A percentile compares a stretch with the other conserved stretches of the same genome.
phyloP scores from a whole-genome alignment of 2,797 vertebrate species.

The Cottoperca gobio region DNA sequence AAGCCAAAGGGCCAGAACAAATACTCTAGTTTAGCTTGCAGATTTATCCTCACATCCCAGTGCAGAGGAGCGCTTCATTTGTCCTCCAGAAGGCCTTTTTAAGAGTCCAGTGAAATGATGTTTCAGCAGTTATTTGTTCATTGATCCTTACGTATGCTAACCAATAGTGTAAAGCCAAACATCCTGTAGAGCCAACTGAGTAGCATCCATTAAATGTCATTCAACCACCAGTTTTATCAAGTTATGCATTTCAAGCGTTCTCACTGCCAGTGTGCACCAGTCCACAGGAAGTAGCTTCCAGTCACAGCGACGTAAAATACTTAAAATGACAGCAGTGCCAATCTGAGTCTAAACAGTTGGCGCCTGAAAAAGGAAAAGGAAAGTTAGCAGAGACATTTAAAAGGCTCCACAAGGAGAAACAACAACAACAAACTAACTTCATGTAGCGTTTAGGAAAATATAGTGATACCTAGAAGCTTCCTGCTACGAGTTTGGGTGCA shows the following conservation, averaged over 20 bases:
- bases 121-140: background rate
- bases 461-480: no score
- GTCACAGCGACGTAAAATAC: background rate
- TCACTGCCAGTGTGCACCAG: no score
- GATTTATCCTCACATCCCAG: background rate
- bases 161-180: background rate
- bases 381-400: background rate
- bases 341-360: no score
- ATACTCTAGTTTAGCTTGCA: background rate
- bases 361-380: background rate
- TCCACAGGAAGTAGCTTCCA: background rate
- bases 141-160: background rate
- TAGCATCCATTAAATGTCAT: background rate
- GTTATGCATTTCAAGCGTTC: background rate
- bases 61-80: background rate
- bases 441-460: no score
- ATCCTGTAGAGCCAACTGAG: background rate
- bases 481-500: no score
- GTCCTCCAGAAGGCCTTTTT: background rate
- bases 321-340: background rate
- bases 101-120: background rate
- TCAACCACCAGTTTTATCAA: background rate
- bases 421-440: background rate
- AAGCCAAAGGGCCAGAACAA: slow-evolving; percentile 3
- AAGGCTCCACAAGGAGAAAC: background rate